Percentiles rank a stretch among this genome's conserved stretches.
These are phyloP conservation scores for Lathamus discolor DNA, from an alignment of 2,113 vertebrate genomes.

Conservation along the genomic window DNA sequence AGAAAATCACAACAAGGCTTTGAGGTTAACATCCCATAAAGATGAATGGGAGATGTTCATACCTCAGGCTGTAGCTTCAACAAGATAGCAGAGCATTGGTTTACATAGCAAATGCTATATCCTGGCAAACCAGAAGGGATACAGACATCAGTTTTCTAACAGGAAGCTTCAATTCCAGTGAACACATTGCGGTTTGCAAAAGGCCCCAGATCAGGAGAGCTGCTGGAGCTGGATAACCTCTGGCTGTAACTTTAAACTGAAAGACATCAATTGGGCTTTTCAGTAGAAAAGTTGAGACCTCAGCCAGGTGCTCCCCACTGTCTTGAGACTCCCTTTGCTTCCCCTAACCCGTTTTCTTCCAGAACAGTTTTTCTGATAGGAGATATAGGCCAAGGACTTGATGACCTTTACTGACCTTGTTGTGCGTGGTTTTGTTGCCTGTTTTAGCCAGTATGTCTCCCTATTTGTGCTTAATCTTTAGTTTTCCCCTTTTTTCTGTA, in stretches of 20 bases:
- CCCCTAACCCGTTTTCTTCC: not conserved
- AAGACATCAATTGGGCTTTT: slow-evolving; percentile 31
- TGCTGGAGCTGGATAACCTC: not conserved
- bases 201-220: not conserved
- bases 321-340: not conserved
- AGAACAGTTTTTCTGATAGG: not conserved
- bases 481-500: not conserved
- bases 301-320: not conserved
- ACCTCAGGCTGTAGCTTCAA: slow-evolving; percentile 42
- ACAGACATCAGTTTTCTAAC: not conserved
- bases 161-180: not conserved
- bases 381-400: not conserved
- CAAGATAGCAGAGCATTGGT: slow-evolving; percentile 28
- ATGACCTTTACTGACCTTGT: not conserved
- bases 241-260: slow-evolving; percentile 16
- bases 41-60: slow-evolving; percentile 20
- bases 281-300: not conserved
- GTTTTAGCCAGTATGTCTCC: not conserved
- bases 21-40: slow-evolving; percentile 34
- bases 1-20: slow-evolving; percentile 3
- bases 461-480: not conserved
- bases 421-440: not conserved
- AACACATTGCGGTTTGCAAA: not conserved
- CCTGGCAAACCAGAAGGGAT: slow-evolving; percentile 22
- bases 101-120: not conserved